Base-by-base conservation (phyloP, 2,888 invertebrate genomes). In the Syrphus vitripennis region DNA sequence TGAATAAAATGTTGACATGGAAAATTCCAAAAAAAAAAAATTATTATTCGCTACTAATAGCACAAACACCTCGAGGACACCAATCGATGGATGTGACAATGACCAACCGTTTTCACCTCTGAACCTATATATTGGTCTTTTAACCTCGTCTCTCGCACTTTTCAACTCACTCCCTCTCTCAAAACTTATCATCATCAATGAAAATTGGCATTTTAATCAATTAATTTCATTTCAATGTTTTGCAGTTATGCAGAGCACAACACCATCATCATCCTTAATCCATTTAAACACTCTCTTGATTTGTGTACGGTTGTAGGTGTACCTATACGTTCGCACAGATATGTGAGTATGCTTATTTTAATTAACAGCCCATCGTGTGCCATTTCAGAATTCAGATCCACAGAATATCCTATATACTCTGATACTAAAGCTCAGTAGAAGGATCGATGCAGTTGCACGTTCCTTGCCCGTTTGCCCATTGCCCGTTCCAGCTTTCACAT, bases 201-300 rank as follows among this genome's bases (percentile, higher is more conserved):
- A 72, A 69, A 69, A 42, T 65, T 48, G 45, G 67, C 76, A 81
- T 81, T 86, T 86, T 78, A 86, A 82, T 86, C 86, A 86, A 82
- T 86, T 86, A 82, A 86, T 83, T 74, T 79, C 34, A 53, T 79
- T 77, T 67, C 42, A 53, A 29, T 67, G 40, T 50, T 67, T 45
- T 67, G 48, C 77, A 65, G 29, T 42, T 67, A 34, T 67, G 48
- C 71, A 65, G n/a, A n/a, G n/a, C n/a, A 21, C 65, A 55, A 75
- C 61, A 50, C 50, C 67, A n/a, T 67, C 67, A 67, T 42, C 82
- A 61, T 55, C 21, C 59, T 53, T 29, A 21, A 42, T 34, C 71
- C 34, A 26, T 42, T 24, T 59, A 48, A 61, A 21, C 24, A 45
- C 45, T 78, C 59, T 29, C 26, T 50, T 61, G 26, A 65, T 65